These are phyloP conservation scores for Laspeyria flexula DNA, from an alignment of 2,888 invertebrate species.

Conservation along the genomic window DNA sequence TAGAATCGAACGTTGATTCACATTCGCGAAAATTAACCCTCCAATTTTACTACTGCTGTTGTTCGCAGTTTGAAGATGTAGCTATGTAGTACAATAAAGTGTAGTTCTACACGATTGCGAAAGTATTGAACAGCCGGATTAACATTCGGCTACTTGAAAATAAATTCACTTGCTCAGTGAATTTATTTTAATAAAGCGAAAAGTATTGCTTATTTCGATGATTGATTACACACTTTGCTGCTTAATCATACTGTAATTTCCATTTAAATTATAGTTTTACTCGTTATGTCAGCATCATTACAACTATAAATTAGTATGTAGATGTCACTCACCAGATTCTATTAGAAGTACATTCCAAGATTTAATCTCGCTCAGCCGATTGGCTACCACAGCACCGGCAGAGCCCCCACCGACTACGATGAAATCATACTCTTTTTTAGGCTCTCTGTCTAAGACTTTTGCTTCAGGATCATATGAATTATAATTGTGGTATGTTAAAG, in stretches of 20 bases:
- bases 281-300: constrained; percentile 8
- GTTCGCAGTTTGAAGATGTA: too few relatives aligned
- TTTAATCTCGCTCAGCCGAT: constrained; percentile 90
- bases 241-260: constrained; percentile 1
- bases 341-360: constrained; percentile 92
- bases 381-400: constrained; percentile 95
- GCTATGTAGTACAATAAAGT: too few relatives aligned
- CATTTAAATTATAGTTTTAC: constrained; percentile 8
- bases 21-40: too few relatives aligned
- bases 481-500: constrained; percentile 92
- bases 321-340: constrained; percentile 87
- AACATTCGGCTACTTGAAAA: too few relatives aligned
- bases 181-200: background rate
- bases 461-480: constrained; percentile 93
- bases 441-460: constrained; percentile 89
- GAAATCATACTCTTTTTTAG: constrained; percentile 93
- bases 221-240: constrained; percentile 8
- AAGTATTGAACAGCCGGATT: too few relatives aligned
- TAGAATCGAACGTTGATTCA: too few relatives aligned
- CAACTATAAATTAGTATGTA: constrained; percentile 1
- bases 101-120: too few relatives aligned
- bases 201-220: background rate
- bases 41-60: too few relatives aligned
- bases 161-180: background rate
- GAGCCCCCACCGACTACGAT: constrained; percentile 94